Conservation (phyloP, 2,888 invertebrate genomes). For the Cancer borealis region DNA sequence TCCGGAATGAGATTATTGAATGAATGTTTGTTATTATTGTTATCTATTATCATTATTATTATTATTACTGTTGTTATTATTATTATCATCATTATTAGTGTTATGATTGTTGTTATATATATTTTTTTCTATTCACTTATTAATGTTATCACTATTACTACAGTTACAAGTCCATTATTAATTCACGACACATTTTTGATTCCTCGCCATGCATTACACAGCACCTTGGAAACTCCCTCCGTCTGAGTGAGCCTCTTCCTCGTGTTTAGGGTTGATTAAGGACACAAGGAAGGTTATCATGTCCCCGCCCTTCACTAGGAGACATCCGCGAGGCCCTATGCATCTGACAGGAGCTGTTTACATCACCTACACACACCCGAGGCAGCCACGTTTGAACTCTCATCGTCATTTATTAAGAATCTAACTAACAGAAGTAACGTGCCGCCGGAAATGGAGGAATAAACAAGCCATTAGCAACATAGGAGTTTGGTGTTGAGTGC, state of each 20-base stretch:
- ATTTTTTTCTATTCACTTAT: background rate
- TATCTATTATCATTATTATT: background rate
- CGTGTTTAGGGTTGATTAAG: background rate
- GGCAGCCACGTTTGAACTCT: background rate
- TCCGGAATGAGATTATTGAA: background rate
- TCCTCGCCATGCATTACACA: background rate
- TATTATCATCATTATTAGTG: background rate
- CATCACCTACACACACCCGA: background rate
- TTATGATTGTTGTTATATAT: background rate
- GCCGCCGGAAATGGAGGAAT: background rate
- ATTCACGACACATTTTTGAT: background rate
- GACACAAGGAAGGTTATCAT: background rate
- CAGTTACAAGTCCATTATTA: background rate
- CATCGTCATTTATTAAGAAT: background rate
- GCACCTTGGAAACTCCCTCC: background rate
- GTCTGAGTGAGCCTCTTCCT: background rate
- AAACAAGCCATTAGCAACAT: background rate
- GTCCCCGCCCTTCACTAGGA: background rate
- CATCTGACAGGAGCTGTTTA: background rate
- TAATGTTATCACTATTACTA: background rate
- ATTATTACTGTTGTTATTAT: background rate
- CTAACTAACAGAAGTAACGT: background rate
- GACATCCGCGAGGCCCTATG: background rate
- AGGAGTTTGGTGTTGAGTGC: no score
- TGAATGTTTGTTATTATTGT: background rate